Base-by-base conservation (phyloP, 2,113 vertebrate genomes). In the Alethe castanea region DNA sequence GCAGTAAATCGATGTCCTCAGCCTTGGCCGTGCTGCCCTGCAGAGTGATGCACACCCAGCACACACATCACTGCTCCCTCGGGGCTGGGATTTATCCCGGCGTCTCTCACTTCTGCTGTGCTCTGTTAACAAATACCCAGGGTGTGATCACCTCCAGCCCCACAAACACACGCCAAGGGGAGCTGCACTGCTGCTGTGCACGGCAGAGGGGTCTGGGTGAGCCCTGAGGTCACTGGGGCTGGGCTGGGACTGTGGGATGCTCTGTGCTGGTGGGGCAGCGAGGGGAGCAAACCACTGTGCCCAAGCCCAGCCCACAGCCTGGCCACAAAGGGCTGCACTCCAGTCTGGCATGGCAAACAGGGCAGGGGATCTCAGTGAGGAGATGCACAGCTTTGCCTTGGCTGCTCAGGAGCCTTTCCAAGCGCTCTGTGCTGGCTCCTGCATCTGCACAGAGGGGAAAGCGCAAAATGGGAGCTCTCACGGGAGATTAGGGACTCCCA, bases 391-490 rank as follows among this genome's bases (percentile, higher is more conserved):
- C 10, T 45, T 48, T 26, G 11, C 25, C 33, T 33, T 0, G 2
- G 7, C 5, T 25, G 20, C 20, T 25, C 0, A 1, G 36, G 56
- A 23, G 24, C 19, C 4, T 80, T 40, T 61, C 45, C 14, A 7
- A 5, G 4, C 1, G 9, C n/a, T 42, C 36, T 0, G 0, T 29
- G 36, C 28, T 44, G 42, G 19, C 38, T 29, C 7, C n/a, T 44
- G 52, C 5, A 1, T 10, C 57, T 62, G 57, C 19, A 3, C 2
- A 2, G 62, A 66, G 33, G 14, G 22, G 29, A 60, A 50, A n/a
- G 48, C 0, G 31, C 14, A 6, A 19, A 28, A 0, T 0, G 0
- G 11, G 36, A 52, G 36, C 1, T 60, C 28, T 13, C 13, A 25
- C 0, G 0, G 65, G 61, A 19, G 26, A 8, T 12, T 0, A 1